A percentile compares a stretch with the other conserved stretches of the same genome.
These are phyloP conservation scores for Brachionus calyciflorus DNA, from an alignment of 1,140 invertebrate genomes.

Conservation along the genomic window DNA sequence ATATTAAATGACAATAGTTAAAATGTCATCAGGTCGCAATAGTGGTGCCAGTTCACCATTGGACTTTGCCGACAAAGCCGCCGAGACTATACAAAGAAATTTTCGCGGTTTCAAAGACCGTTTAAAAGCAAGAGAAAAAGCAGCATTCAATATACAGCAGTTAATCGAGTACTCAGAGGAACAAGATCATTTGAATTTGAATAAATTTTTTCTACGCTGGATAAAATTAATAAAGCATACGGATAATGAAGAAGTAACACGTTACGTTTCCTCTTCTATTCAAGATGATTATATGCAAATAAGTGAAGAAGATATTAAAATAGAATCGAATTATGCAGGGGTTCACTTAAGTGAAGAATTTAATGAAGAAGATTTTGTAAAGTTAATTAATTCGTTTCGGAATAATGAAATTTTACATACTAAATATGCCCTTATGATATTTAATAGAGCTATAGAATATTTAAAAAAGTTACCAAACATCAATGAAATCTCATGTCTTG, in stretches of 20 bases:
- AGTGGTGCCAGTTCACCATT: conserved; percentile 16
- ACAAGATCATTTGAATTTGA: conserved; percentile 74
- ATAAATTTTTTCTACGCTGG: conserved; percentile 24
- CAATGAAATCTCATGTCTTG: conserved; percentile 26
- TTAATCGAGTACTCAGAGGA: conserved; percentile 86
- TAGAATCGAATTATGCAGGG: conserved; percentile 69
- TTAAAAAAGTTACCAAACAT: conserved; percentile 17
- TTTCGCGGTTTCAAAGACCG: conserved; percentile 80
- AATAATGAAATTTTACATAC: conserved; percentile 32
- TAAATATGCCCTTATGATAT: conserved; percentile 9
- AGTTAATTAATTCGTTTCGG: conserved; percentile 57
- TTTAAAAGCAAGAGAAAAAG: conserved; percentile 76
- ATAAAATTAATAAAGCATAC: conserved; percentile 31
- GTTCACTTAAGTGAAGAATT: conserved; percentile 73
- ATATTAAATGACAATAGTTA: not conserved
- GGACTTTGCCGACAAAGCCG: conserved; percentile 62
- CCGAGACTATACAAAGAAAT: conserved; percentile 85
- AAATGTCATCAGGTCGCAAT: conserved; percentile 5
- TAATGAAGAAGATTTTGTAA: conserved; percentile 70
- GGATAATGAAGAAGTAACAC: conserved; percentile 10
- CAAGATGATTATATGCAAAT: conserved; percentile 11
- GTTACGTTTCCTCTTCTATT: conserved; percentile 1
- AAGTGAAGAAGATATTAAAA: conserved; percentile 17
- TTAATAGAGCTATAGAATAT: conserved; percentile 31
- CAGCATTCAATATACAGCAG: conserved; percentile 90